Conservation (phyloP, 2,888 invertebrate genomes). For the Phortica magna region DNA sequence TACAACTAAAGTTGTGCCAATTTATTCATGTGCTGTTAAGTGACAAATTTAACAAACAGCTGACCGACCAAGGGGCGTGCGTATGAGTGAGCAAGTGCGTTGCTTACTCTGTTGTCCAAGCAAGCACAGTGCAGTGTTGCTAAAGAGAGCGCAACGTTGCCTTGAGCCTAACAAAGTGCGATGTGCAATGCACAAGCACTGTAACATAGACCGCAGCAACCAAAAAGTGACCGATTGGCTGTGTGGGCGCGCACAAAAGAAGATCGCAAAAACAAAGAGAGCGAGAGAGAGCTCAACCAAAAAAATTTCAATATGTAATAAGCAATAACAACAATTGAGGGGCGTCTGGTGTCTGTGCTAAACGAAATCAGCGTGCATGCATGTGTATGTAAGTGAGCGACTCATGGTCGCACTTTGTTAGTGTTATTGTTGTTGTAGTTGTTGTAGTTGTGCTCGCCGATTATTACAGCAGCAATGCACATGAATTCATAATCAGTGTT, state of each 20-base stretch:
- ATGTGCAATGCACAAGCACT: neutral
- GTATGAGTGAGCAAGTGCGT: no score
- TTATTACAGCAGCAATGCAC: neutral
- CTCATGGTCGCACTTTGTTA: neutral
- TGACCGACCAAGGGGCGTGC: neutral
- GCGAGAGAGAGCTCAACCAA: no score
- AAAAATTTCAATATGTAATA: neutral
- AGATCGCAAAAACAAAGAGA: no score
- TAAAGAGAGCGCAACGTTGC: neutral
- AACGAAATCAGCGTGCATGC: neutral
- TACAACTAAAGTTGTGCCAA: slow-evolving; percentile 23
- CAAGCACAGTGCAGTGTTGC: neutral
- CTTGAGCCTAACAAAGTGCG: neutral
- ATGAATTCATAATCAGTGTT: slow-evolving; percentile 17
- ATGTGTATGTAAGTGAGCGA: no score
- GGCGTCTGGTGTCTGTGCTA: neutral
- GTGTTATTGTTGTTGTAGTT: neutral
- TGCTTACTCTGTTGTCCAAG: no score
- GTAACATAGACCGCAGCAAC: no score
- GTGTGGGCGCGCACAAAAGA: neutral
- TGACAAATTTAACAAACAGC: slow-evolving; percentile 13
- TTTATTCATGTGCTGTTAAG: slow-evolving; percentile 21
- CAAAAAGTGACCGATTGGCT: no score
- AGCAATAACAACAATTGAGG: neutral
- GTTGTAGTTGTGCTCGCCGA: neutral